Percentiles rank a stretch among this genome's conserved stretches.
These are phyloP conservation scores for Rhamphomyia laevipes DNA, from an alignment of 2,888 invertebrate species.

Conservation along the genomic window DNA sequence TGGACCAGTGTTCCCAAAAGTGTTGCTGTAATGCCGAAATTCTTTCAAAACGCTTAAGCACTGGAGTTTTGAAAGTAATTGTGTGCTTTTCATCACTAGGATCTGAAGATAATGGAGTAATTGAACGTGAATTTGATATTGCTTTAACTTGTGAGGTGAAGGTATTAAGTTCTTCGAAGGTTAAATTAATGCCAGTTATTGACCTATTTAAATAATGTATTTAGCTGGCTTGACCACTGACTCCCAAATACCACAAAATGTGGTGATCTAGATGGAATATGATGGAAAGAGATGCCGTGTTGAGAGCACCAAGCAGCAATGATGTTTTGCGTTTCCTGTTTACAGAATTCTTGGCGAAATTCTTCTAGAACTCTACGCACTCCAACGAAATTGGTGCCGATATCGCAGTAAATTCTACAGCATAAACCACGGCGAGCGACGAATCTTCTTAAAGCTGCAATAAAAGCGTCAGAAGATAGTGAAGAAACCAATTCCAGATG, in stretches of 20 bases:
- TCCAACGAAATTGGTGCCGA: constrained; percentile 12
- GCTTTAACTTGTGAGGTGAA: no score
- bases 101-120: background rate
- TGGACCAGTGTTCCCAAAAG: no score
- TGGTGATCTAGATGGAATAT: constrained; percentile 11
- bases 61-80: no score
- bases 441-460: no score
- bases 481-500: no score
- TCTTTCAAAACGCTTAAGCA: no score
- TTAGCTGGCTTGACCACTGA: background rate
- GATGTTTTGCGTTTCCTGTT: background rate
- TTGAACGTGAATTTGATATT: background rate
- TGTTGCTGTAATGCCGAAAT: no score
- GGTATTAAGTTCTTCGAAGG: no score
- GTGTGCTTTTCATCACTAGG: background rate
- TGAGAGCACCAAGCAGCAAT: background rate
- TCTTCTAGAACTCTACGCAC: constrained; percentile 3
- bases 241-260: background rate
- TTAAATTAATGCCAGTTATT: background rate
- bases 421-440: constrained; percentile 10
- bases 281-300: background rate
- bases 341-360: background rate
- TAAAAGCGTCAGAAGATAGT: no score
- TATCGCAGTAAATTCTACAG: constrained; percentile 8
- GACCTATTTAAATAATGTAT: background rate